Percentiles rank a stretch among this genome's conserved stretches.
phyloP scores from a whole-genome alignment of 2,113 vertebrate species.

The Saguinus imperator region DNA sequence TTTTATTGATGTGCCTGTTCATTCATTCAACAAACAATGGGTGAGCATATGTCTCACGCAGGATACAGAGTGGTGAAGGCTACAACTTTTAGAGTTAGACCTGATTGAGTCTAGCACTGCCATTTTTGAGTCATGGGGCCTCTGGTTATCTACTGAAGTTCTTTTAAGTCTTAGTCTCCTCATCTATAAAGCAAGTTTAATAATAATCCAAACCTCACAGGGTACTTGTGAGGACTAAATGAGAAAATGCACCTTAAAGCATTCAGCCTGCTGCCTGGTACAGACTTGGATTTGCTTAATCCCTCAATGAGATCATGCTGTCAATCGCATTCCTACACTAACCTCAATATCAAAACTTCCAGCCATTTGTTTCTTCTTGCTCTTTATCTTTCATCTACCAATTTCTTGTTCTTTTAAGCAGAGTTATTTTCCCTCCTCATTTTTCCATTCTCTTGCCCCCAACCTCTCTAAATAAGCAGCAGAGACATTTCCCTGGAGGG shows the following conservation, averaged over 20 bases:
- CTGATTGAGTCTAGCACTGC: not conserved
- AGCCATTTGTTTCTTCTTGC: not conserved
- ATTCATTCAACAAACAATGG: not conserved
- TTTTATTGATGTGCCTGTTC: not conserved
- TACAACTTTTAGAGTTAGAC: not conserved
- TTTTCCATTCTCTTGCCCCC: not conserved
- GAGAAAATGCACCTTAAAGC: not conserved
- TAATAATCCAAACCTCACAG: not conserved
- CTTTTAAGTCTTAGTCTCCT: not conserved
- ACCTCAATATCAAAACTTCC: not conserved
- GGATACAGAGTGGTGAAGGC: not conserved
- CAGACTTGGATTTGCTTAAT: not conserved
- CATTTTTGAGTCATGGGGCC: not conserved
- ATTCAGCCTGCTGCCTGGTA: not conserved
- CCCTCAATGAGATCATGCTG: not conserved
- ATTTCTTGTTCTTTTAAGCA: conserved; percentile 34
- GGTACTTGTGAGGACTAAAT: not conserved
- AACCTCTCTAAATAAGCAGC: not conserved
- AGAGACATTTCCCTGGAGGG: not conserved
- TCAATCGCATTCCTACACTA: not conserved
- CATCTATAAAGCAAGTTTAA: not conserved
- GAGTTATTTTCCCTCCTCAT: not conserved
- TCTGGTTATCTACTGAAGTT: not conserved
- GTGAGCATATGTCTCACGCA: not conserved
- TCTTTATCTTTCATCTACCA: not conserved